Evolutionary conservation across 2,797 vertebrate species (phyloP), one percentile per base, ranked within the genome.

Genomic region (Anguilla anguilla): DNA sequence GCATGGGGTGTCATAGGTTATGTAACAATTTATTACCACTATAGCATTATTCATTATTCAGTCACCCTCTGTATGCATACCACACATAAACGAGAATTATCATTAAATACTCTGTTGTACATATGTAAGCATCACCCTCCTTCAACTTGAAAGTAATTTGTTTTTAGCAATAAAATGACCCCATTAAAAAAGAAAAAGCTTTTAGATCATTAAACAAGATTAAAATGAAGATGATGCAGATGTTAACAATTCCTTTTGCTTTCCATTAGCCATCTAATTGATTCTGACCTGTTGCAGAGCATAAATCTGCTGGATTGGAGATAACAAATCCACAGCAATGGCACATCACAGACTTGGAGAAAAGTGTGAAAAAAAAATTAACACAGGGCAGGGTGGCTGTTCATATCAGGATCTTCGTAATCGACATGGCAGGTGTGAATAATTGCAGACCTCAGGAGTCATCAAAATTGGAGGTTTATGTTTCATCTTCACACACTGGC

Each of bases 401-500:
- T 90, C 88, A 94, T 93, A 90, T 91, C 82, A 86, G 93, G 93
- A 93, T 93, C 94, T 83, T 57, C 90, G 94, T 93, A 93, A 95
- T 94, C 93, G 91, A 92, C 43, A 88, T 90, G 91, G 90, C 92
- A 91, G 90, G 91, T 92, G 93, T 43, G 35, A 35, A 93, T 94
- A 95, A 95, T 93, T 95, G 90, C 89, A 0, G 90, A 91, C 94
- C 92, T 93, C 92, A 91, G 90, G 91, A 90, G 91, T 91, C 94
- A 93, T 94, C 92, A 90, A 90, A 90, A 72, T 93, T 93, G 90
- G 90, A 92, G 92, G 83, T 88, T 86, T 82, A 22, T 82, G 43
- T 82, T 82, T 49, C 25, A 82, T n/a, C 79, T 9, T 82, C 79
- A 82, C 17, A 49, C 22, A 3, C 22, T 19, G 35, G 77, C 19